Conservation (phyloP, 1,140 invertebrate genomes). For the Diploscapter pachys region DNA sequence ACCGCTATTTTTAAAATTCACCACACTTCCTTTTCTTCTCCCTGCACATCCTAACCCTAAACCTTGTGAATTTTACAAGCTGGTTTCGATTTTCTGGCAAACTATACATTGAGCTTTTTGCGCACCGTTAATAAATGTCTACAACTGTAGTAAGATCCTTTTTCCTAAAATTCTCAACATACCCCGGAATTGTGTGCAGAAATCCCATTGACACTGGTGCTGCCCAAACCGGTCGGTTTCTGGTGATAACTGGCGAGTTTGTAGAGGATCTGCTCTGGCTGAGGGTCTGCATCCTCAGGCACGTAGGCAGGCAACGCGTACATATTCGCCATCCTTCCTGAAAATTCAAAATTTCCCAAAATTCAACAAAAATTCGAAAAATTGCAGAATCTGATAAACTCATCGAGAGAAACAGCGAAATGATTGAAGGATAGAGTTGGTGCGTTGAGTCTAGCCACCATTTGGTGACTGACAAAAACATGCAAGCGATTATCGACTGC, state of each 20-base stretch:
- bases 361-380: not conserved
- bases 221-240: too few relatives aligned
- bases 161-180: slow-evolving; percentile 3
- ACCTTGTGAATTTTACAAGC: too few relatives aligned
- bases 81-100: too few relatives aligned
- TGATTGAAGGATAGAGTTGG: not conserved
- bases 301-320: slow-evolving; percentile 13
- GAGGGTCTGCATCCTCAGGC: not conserved
- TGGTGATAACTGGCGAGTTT: slow-evolving; percentile 6
- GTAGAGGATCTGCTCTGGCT: not conserved
- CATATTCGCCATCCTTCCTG: slow-evolving; percentile 1
- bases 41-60: too few relatives aligned
- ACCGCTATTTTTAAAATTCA: too few relatives aligned
- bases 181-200: not conserved
- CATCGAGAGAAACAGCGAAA: not conserved
- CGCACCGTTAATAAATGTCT: not conserved
- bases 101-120: not conserved
- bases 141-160: not conserved
- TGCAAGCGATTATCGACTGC: too few relatives aligned
- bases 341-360: not conserved
- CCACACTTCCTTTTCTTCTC: too few relatives aligned
- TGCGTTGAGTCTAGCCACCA: too few relatives aligned
- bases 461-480: too few relatives aligned
- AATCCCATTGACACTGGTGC: not conserved
- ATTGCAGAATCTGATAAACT: not conserved